A percentile compares a stretch with the other conserved stretches of the same genome.
These are phyloP conservation scores for Aurelia aurita complex sp. Pacific DNA, from an alignment of 30 jellyfish, hydroid and myxozoan genomes.

Conservation along the genomic window DNA sequence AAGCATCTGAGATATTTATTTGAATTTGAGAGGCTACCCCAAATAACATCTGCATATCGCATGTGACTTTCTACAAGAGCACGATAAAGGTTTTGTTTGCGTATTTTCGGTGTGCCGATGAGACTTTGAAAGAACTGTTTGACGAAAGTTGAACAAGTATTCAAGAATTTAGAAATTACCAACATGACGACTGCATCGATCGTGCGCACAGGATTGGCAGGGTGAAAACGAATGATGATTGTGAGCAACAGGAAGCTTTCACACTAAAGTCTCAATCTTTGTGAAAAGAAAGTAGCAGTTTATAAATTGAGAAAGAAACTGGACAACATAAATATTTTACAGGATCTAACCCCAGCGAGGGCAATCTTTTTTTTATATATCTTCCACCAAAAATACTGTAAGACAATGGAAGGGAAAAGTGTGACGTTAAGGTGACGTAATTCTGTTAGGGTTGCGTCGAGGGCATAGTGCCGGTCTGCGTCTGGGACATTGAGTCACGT, in stretches of 20 bases:
- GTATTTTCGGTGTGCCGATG: conserved; percentile 44
- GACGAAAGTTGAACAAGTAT: conserved; percentile 23
- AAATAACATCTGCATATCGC: too few species aligned
- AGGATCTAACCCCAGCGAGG: conserved; percentile 49
- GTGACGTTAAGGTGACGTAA: too few species aligned
- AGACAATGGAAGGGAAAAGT: too few species aligned
- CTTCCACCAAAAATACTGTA: too few species aligned
- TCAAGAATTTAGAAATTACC: conserved; percentile 23
- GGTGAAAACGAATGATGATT: conserved; percentile 32
- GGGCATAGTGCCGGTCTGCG: too few species aligned
- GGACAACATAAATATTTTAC: conserved; percentile 20
- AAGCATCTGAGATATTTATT: too few species aligned
- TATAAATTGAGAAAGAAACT: conserved; percentile 44
- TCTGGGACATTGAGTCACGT: too few species aligned
- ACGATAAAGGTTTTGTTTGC: conserved; percentile 19
- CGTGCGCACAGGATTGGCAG: conserved; percentile 64
- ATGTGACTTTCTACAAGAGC: too few species aligned
- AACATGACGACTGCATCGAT: conserved; percentile 51
- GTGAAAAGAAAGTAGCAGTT: conserved; percentile 52
- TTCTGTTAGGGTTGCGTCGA: too few species aligned
- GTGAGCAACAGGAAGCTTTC: conserved; percentile 39
- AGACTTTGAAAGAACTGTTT: conserved; percentile 8
- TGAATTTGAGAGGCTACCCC: too few species aligned
- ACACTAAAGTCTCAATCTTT: conserved; percentile 33
- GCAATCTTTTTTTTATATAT: conserved; percentile 21